Conservation (phyloP, 2,797 vertebrate genomes). For the Peromyscus eremicus region DNA sequence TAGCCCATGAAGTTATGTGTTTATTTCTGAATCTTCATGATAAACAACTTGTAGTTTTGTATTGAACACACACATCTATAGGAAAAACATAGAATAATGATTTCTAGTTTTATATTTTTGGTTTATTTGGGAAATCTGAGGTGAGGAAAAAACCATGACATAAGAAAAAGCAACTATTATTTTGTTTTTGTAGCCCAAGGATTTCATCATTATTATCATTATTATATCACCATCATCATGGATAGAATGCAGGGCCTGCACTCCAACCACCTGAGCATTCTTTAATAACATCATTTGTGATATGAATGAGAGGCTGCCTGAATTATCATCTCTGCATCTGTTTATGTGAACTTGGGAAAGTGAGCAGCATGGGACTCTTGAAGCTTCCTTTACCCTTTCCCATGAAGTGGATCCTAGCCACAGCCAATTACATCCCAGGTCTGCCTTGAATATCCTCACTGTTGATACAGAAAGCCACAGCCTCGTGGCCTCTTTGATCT, state of each 20-base stretch:
- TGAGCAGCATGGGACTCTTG: neutral
- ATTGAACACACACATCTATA: neutral
- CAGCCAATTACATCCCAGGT: neutral
- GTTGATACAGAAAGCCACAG: neutral
- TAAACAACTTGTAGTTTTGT: slow-evolving; percentile 23
- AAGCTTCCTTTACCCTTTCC: neutral
- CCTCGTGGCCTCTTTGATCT: neutral
- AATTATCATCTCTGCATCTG: neutral
- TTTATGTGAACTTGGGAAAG: neutral
- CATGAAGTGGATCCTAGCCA: slow-evolving; percentile 10
- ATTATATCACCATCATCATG: neutral
- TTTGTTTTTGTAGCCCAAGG: neutral
- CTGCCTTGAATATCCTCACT: neutral
- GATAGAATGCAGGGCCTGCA: neutral
- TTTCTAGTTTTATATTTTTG: neutral
- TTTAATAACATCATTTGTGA: neutral
- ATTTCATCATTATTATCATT: neutral
- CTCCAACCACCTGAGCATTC: neutral
- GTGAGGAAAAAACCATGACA: neutral
- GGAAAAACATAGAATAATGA: neutral
- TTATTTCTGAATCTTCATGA: slow-evolving; percentile 18
- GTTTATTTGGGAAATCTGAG: slow-evolving; percentile 18
- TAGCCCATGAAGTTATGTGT: neutral
- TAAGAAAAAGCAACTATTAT: neutral
- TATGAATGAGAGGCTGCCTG: neutral